Conservation (phyloP, 2,797 vertebrate genomes). For the Apogon talboti region DNA sequence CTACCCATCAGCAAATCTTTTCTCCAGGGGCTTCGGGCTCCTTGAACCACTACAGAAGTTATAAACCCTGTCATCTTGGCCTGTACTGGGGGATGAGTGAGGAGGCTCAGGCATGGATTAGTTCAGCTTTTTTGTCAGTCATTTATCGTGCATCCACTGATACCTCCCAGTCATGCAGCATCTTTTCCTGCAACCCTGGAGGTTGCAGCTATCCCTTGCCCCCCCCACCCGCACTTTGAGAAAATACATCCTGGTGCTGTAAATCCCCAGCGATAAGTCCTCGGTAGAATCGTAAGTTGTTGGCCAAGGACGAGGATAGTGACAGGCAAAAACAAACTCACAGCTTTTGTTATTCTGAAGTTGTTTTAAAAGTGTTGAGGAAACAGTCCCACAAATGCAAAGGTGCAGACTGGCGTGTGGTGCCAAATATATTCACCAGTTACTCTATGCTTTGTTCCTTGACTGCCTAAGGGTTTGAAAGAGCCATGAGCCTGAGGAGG, state of each 20-base stretch:
- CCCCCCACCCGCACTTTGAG: not conserved
- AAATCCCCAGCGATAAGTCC: not conserved
- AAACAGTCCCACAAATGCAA: not conserved
- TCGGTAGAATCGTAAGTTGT: not conserved
- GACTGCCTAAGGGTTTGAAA: slow-evolving; percentile 23
- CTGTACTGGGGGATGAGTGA: slow-evolving; percentile 12
- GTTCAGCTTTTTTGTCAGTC: slow-evolving; percentile 24
- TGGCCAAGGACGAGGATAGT: not conserved
- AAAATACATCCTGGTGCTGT: slow-evolving; percentile 10
- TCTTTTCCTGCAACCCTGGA: slow-evolving; percentile 12
- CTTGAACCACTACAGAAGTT: slow-evolving; percentile 23
- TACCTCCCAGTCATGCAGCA: not conserved
- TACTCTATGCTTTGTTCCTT: slow-evolving; percentile 9
- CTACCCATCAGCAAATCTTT: slow-evolving; percentile 8
- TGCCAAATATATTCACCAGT: not conserved
- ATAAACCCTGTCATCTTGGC: slow-evolving; percentile 22
- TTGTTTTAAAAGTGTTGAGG: not conserved
- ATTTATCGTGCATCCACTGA: slow-evolving; percentile 42
- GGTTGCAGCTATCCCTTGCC: not conserved
- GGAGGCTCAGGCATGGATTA: slow-evolving; percentile 34
- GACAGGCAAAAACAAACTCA: not conserved
- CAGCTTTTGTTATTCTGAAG: slow-evolving; percentile 3
- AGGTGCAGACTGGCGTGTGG: not conserved
- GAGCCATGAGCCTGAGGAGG: slow-evolving; percentile 10
- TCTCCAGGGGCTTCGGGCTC: slow-evolving; percentile 13